Conservation (phyloP, 35 echinoderm and acorn worm species). For the Diadema setosum region DNA sequence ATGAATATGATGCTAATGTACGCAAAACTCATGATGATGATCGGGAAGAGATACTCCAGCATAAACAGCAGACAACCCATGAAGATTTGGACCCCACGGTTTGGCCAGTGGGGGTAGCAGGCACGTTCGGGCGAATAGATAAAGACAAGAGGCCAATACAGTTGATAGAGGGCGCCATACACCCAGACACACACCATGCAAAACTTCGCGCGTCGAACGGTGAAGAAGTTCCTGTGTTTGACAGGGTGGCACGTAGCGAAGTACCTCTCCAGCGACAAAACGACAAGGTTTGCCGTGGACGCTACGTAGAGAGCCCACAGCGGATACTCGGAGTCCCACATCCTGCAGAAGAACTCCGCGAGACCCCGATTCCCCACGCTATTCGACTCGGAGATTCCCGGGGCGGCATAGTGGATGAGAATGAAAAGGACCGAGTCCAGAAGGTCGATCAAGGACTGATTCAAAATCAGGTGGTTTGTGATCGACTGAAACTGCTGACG, state of each 20-base stretch:
- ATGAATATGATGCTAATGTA: constrained; percentile 68
- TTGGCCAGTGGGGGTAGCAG: constrained; percentile 40
- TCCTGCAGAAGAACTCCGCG: constrained; percentile 47
- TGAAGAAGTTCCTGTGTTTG: constrained; percentile 64
- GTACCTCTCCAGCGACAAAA: constrained; percentile 70
- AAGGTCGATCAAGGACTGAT: constrained; percentile 82
- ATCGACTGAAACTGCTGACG: constrained; percentile 66
- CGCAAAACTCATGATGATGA: constrained; percentile 73
- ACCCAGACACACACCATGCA: constrained; percentile 53
- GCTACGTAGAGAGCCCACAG: constrained; percentile 80
- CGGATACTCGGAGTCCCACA: constrained; percentile 67
- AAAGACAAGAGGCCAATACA: constrained; percentile 59
- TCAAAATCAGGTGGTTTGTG: constrained; percentile 79
- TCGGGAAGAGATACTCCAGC: constrained; percentile 68
- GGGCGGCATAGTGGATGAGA: constrained; percentile 3
- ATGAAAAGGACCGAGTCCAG: constrained; percentile 73
- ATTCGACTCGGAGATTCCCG: not conserved
- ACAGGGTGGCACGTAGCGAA: constrained; percentile 67
- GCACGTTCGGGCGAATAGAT: not conserved
- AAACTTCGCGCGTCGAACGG: constrained; percentile 26
- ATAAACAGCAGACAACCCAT: constrained; percentile 60
- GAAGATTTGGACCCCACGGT: constrained; percentile 22
- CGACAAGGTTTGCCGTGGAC: constrained; percentile 72
- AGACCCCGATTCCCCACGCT: not conserved
- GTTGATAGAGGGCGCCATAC: constrained; percentile 51